Conservation (phyloP, 2,797 vertebrate species). For the Micrastur ruficollis region DNA sequence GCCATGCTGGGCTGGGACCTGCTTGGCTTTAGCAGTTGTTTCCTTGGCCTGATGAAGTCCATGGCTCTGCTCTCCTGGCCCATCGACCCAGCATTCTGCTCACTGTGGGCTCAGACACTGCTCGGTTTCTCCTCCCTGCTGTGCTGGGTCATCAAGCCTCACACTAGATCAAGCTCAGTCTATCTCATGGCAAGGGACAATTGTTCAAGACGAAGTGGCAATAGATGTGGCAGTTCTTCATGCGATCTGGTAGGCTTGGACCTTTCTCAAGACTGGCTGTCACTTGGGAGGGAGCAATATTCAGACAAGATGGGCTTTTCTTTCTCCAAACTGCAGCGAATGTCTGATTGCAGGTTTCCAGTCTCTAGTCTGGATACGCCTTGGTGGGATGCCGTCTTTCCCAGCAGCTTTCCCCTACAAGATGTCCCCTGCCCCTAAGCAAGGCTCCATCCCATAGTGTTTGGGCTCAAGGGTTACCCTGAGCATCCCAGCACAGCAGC, state of each 20-base stretch:
- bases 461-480: neutral
- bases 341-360: neutral
- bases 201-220: neutral
- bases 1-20: neutral
- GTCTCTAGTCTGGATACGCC: neutral
- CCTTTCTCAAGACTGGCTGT: neutral
- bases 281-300: neutral
- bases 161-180: neutral
- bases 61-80: neutral
- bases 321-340: fast-evolving
- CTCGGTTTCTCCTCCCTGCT: neutral
- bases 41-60: neutral
- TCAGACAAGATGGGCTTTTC: neutral
- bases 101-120: neutral
- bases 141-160: neutral
- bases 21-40: neutral
- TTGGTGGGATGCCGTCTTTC: neutral
- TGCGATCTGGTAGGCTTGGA: neutral
- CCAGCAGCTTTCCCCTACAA: neutral
- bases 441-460: neutral
- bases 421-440: neutral
- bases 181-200: neutral
- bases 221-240: neutral
- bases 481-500: neutral
- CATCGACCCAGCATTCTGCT: neutral